Percentiles rank a stretch among this genome's conserved stretches.
These are phyloP conservation scores for Athripsodes cinereus DNA, from an alignment of 2,888 invertebrate species.

Conservation along the genomic window DNA sequence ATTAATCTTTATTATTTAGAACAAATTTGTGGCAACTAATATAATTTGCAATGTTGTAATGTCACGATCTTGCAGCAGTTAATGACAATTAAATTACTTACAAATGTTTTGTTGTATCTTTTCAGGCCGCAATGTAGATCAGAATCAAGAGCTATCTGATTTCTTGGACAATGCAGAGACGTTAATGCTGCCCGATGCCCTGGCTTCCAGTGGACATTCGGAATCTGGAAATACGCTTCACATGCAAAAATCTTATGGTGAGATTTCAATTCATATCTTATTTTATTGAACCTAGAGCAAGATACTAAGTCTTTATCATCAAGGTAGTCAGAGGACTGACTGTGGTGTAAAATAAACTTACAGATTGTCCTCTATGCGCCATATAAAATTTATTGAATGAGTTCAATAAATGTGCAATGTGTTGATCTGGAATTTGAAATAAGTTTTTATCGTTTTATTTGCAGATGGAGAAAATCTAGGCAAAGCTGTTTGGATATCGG, in stretches of 20 bases:
- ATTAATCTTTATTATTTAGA: neutral
- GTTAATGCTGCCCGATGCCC: slow-evolving; percentile 24
- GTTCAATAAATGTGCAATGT: too few relatives aligned
- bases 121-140: slow-evolving; percentile 20
- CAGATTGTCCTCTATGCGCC: too few relatives aligned
- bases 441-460: slow-evolving; percentile 4
- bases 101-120: neutral
- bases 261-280: neutral
- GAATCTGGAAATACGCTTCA: slow-evolving; percentile 9
- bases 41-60: too few relatives aligned
- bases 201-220: slow-evolving; percentile 20
- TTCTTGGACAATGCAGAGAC: slow-evolving; percentile 21
- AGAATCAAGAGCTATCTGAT: slow-evolving; percentile 19
- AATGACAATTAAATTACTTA: too few relatives aligned
- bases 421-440: too few relatives aligned
- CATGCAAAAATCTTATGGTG: slow-evolving; percentile 8
- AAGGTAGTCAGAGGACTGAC: too few relatives aligned
- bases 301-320: neutral
- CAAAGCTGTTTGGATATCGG: slow-evolving; percentile 62
- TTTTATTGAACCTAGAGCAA: neutral
- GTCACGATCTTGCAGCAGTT: too few relatives aligned
- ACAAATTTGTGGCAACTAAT: too few relatives aligned
- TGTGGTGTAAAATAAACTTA: too few relatives aligned
- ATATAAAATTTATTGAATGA: too few relatives aligned
- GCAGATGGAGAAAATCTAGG: slow-evolving; percentile 18